phyloP scores from a whole-genome alignment of 1,140 invertebrate genomes.

The Bathynomus jamesi region DNA sequence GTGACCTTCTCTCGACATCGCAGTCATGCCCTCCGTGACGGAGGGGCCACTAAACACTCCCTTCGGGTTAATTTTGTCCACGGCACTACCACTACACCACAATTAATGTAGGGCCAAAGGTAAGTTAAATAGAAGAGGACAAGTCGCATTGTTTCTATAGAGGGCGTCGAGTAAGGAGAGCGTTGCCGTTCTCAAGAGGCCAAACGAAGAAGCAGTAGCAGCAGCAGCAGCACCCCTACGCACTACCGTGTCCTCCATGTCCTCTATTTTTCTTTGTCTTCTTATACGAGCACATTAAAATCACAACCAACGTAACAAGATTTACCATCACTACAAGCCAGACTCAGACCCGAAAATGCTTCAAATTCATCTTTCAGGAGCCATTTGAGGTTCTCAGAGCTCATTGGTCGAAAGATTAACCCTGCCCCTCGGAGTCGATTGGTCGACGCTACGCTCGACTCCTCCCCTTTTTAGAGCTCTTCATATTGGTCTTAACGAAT shows the following conservation, averaged over 20 bases:
- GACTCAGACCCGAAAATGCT: conserved; percentile 32
- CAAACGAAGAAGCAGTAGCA: not conserved
- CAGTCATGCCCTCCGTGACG: conserved; percentile 17
- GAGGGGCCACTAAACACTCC: conserved; percentile 5
- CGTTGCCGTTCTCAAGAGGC: not conserved
- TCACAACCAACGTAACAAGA: conserved; percentile 36
- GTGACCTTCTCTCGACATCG: conserved; percentile 30
- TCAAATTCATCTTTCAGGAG: conserved; percentile 35
- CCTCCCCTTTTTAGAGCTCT: conserved; percentile 20
- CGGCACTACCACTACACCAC: conserved; percentile 18
- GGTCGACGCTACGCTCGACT: conserved; percentile 9
- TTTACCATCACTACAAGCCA: conserved; percentile 35
- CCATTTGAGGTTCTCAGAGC: conserved; percentile 22
- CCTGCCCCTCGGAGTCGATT: conserved; percentile 20
- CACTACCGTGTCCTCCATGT: conserved; percentile 29
- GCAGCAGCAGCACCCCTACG: no score
- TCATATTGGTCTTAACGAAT: conserved; percentile 30
- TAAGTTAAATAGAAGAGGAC: no score
- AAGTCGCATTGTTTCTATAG: no score
- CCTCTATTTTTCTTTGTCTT: conserved; percentile 33
- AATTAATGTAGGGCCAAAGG: no score
- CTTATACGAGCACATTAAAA: conserved; percentile 34
- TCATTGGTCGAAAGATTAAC: conserved; percentile 21
- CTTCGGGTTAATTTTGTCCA: not conserved
- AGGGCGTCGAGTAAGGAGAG: no score